Percentiles rank a stretch among this genome's conserved stretches.
Conservation (phyloP, 2,113 vertebrate genomes). For the Helogale parvula region DNA sequence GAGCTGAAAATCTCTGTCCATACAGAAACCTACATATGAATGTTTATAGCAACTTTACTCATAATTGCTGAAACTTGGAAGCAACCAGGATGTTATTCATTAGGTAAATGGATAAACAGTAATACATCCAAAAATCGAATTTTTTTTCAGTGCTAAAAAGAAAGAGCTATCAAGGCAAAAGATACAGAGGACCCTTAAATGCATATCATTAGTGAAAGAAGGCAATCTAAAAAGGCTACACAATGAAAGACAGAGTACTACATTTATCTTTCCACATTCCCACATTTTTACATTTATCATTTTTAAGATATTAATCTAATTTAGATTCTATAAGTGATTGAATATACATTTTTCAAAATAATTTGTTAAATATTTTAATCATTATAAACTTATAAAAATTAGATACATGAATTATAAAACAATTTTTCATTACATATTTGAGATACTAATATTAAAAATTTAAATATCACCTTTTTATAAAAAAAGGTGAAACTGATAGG, state of each 20-base stretch:
- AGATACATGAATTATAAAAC: not conserved
- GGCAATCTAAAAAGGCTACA: not conserved
- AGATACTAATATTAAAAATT: not conserved
- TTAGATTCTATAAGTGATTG: not conserved
- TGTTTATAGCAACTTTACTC: not conserved
- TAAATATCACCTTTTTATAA: not conserved
- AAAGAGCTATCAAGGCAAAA: not conserved
- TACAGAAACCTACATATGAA: not conserved
- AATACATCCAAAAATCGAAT: not conserved
- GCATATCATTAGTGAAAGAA: not conserved
- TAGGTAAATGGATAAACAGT: not conserved
- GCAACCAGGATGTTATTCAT: not conserved
- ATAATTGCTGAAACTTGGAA: not conserved
- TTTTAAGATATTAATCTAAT: not conserved
- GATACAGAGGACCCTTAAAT: not conserved
- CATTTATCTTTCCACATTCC: not conserved
- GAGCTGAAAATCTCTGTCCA: not conserved
- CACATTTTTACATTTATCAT: not conserved
- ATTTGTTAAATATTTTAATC: not conserved
- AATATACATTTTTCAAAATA: not conserved
- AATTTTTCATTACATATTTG: not conserved
- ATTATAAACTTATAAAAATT: not conserved
- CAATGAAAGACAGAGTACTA: not conserved
- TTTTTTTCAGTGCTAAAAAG: not conserved
- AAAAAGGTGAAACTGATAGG: not conserved